These are phyloP conservation scores for Macrotrachela quadricornifera DNA, from an alignment of 1,140 invertebrate genomes.

Conservation along the genomic window DNA sequence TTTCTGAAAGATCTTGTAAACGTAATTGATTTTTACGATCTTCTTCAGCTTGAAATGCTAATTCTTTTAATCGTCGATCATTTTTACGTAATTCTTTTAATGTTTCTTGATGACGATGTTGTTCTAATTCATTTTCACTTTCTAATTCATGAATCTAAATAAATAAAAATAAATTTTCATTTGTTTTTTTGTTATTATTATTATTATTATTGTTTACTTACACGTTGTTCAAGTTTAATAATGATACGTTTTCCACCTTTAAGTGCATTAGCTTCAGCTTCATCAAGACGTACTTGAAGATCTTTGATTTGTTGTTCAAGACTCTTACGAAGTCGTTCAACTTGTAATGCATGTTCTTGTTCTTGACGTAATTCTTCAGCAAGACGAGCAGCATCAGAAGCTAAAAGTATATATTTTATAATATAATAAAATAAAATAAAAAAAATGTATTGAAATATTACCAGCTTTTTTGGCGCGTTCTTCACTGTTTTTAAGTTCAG, in stretches of 20 bases:
- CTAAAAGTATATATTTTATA: no score
- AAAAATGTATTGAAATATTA: conserved; percentile 78
- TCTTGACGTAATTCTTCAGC: conserved; percentile 80
- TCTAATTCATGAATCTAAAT: conserved; percentile 50
- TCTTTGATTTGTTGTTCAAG: conserved; percentile 94
- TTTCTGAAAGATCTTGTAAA: conserved; percentile 91
- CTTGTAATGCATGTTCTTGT: conserved; percentile 65
- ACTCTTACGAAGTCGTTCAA: conserved; percentile 89
- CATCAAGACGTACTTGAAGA: conserved; percentile 77
- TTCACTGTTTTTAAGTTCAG: conserved; percentile 74
- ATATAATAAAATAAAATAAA: no score
- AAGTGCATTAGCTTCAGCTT: conserved; percentile 80
- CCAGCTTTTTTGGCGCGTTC: conserved; percentile 65
- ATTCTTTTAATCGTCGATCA: conserved; percentile 43
- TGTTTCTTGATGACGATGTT: conserved; percentile 65
- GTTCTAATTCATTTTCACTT: conserved; percentile 87
- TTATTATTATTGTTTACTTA: conserved; percentile 12
- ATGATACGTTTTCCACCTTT: conserved; percentile 79
- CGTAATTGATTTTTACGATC: conserved; percentile 92
- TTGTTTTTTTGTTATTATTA: neutral
- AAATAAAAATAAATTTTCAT: neutral
- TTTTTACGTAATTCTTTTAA: conserved; percentile 47
- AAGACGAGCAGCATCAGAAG: conserved; percentile 84
- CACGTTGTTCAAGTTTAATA: conserved; percentile 36
- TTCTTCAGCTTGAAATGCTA: conserved; percentile 81